A percentile compares a stretch with the other conserved stretches of the same genome.
phyloP scores from a whole-genome alignment of 2,797 vertebrate species.

The Eidolon dupreanum region DNA sequence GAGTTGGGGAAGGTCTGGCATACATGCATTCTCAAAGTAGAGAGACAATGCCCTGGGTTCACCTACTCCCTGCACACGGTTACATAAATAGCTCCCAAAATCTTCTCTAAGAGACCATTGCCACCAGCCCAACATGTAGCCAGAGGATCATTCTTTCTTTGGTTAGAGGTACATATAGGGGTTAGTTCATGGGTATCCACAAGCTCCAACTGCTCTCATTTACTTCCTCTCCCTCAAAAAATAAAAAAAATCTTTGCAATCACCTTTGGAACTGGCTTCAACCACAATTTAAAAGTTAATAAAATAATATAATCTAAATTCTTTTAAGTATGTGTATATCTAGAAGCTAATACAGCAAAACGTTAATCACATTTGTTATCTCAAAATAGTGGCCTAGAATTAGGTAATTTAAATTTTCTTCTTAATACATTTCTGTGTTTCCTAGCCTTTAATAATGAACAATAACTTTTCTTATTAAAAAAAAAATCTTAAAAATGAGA shows the following conservation, averaged over 20 bases:
- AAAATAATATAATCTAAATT: not conserved
- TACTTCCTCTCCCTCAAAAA: not conserved
- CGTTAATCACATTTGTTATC: not conserved
- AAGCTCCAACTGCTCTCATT: not conserved
- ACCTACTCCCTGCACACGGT: not conserved
- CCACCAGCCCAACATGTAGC: not conserved
- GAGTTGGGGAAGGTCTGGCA: not conserved
- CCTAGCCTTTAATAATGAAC: conserved; percentile 36
- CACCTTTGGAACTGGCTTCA: not conserved
- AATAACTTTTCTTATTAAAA: conserved; percentile 27
- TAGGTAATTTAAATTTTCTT: conserved; percentile 46
- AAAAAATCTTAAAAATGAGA: not conserved
- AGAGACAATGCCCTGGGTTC: not conserved
- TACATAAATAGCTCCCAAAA: not conserved
- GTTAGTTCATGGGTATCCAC: not conserved
- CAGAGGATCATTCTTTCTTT: not conserved
- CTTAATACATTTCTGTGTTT: conserved; percentile 29
- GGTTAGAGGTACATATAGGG: not conserved
- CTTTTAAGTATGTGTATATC: not conserved
- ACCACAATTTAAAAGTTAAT: conserved; percentile 30
- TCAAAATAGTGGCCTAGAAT: not conserved
- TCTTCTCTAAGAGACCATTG: not conserved
- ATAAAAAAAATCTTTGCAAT: not conserved
- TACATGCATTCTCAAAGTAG: not conserved
- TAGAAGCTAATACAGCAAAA: conserved; percentile 40